Evolutionary conservation across 2,888 invertebrate species (phyloP).

Genomic region (Uropetala carovei): DNA sequence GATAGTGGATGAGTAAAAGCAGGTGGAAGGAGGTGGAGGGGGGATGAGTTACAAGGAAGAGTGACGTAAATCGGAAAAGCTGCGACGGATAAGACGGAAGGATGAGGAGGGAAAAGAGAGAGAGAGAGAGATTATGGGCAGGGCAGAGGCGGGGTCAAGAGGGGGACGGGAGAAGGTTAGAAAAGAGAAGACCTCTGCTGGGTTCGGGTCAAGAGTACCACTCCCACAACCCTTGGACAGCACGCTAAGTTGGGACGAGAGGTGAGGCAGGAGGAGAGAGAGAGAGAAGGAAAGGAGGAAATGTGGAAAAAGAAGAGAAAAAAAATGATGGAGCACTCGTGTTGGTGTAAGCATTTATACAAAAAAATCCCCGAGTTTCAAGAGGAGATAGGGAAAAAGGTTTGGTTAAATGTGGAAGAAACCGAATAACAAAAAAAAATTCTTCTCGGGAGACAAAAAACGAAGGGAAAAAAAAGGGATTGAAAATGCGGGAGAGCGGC

Average conservation of each 20-base stretch:
- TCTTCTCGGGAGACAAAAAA: background rate
- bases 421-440: constrained; percentile 42
- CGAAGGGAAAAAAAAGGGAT: background rate
- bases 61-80: background rate
- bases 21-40: background rate
- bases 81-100: no score
- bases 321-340: background rate
- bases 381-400: background rate
- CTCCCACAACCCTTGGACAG: constrained; percentile 49
- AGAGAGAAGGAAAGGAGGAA: background rate
- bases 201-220: constrained; percentile 38
- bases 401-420: constrained; percentile 30
- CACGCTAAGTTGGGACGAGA: background rate
- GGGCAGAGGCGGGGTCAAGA: constrained; percentile 51
- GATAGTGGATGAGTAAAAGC: background rate
- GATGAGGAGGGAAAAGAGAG: background rate
- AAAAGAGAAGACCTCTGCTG: constrained; percentile 10
- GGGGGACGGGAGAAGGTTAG: constrained; percentile 25
- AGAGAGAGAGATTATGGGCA: background rate
- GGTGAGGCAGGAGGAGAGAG: background rate
- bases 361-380: background rate
- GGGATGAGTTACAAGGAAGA: background rate
- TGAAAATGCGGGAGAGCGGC: constrained; percentile 1
- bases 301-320: no score
- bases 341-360: background rate